Evolutionary conservation across 2,113 vertebrate genomes (phyloP).

Genomic region (Sphyrna mokarran): DNA sequence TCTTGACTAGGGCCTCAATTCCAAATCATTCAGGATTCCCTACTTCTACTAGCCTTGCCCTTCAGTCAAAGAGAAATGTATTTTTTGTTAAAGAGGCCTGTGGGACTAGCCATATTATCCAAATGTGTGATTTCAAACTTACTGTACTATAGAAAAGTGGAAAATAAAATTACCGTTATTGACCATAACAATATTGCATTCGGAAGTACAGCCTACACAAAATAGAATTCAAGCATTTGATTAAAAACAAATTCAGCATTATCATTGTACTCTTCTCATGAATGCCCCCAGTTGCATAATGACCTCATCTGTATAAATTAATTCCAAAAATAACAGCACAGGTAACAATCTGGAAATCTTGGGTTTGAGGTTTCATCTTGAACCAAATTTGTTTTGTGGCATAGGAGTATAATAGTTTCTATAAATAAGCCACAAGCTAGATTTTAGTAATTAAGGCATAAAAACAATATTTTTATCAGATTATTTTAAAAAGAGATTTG

Average conservation of each 20-base stretch:
- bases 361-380: not conserved
- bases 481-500: not conserved
- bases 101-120: not conserved
- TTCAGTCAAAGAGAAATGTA: no score
- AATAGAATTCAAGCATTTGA: not conserved
- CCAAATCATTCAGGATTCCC: no score
- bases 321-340: not conserved
- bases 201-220: not conserved
- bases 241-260: not conserved
- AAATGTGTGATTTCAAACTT: not conserved
- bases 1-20: no score
- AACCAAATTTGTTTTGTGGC: not conserved
- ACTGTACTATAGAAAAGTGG: not conserved
- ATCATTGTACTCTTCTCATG: not conserved
- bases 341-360: not conserved
- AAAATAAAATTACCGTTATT: not conserved
- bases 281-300: not conserved
- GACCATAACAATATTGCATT: not conserved
- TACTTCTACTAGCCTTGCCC: no score
- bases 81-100: not conserved
- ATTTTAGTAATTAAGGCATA: not conserved
- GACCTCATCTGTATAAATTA: not conserved
- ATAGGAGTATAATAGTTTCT: not conserved
- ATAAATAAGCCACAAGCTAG: not conserved
- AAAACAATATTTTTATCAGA: not conserved